Evolutionary conservation across 2,797 vertebrate genomes (phyloP).

Genomic region (Gymnoscopelus braueri): DNA sequence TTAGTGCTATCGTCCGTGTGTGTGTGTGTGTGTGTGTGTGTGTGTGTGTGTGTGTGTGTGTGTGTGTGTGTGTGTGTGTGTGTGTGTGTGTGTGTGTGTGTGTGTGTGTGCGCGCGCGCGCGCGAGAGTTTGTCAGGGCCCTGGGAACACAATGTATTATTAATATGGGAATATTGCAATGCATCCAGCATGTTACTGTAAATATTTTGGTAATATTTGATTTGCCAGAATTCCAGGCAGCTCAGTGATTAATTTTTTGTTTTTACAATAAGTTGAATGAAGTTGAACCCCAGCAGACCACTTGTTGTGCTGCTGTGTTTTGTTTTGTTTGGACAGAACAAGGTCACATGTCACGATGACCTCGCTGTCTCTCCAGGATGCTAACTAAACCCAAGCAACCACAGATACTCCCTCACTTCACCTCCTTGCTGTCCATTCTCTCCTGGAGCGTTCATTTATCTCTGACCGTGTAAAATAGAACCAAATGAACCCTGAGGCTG

Average conservation of each 20-base stretch:
- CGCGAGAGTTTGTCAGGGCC: too few species aligned
- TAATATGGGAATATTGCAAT: background rate
- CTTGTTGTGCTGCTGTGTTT: slow-evolving; percentile 41
- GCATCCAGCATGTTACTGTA: background rate
- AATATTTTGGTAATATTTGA: background rate
- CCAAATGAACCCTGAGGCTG: too few species aligned
- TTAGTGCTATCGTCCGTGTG: too few species aligned
- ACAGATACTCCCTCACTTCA: too few species aligned
- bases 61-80: too few species aligned
- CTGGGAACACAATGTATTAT: too few species aligned
- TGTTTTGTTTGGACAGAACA: slow-evolving; percentile 26
- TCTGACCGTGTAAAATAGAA: too few species aligned
- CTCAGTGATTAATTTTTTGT: background rate
- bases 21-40: too few species aligned
- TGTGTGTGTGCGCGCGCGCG: too few species aligned
- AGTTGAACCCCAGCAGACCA: slow-evolving; percentile 1
- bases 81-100: too few species aligned
- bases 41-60: too few species aligned
- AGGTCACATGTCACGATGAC: slow-evolving; percentile 27
- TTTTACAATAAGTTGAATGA: background rate
- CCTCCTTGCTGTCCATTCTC: too few species aligned
- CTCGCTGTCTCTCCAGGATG: slow-evolving; percentile 3
- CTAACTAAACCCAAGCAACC: slow-evolving; percentile 7
- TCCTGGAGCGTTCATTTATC: background rate
- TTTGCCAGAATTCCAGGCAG: background rate